Evolutionary conservation across 1,140 invertebrate species (phyloP).

Genomic region (Homarus americanus): DNA sequence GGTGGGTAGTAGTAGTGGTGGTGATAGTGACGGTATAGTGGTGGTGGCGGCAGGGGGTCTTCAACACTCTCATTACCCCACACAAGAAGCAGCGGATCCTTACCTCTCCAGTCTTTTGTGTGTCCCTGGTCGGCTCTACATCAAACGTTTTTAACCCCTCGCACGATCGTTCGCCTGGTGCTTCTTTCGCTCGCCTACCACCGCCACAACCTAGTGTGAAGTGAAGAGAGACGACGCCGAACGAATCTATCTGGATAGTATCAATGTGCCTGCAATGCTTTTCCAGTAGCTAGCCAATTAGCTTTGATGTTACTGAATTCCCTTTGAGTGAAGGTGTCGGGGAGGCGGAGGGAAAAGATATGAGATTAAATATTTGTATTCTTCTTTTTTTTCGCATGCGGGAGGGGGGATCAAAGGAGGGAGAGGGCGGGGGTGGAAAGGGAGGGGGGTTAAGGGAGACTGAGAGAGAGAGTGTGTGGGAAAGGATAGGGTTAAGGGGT

Average conservation of each 20-base stretch:
- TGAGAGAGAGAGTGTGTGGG: background rate
- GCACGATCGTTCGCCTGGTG: background rate
- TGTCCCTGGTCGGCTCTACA: too few relatives aligned
- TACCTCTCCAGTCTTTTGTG: too few relatives aligned
- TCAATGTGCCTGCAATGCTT: conserved; percentile 55
- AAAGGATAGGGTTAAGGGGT: too few relatives aligned
- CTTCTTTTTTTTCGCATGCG: conserved; percentile 31
- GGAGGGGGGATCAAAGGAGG: background rate
- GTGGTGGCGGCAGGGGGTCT: too few relatives aligned
- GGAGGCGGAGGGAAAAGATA: conserved; percentile 37
- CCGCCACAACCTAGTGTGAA: background rate
- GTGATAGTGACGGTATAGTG: too few relatives aligned
- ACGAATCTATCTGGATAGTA: background rate
- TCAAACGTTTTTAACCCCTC: conserved; percentile 31
- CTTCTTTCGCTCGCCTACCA: background rate
- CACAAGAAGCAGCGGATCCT: too few relatives aligned
- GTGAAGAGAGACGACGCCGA: background rate
- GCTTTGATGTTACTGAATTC: conserved; percentile 51
- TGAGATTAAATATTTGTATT: conserved; percentile 61
- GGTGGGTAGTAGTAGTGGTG: too few relatives aligned
- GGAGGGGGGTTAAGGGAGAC: background rate
- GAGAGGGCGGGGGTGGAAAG: background rate
- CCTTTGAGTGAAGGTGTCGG: conserved; percentile 55
- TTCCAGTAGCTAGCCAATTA: conserved; percentile 56
- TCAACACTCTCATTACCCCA: too few relatives aligned